Conservation (phyloP, 2,797 vertebrate genomes). For the Pterois miles region DNA sequence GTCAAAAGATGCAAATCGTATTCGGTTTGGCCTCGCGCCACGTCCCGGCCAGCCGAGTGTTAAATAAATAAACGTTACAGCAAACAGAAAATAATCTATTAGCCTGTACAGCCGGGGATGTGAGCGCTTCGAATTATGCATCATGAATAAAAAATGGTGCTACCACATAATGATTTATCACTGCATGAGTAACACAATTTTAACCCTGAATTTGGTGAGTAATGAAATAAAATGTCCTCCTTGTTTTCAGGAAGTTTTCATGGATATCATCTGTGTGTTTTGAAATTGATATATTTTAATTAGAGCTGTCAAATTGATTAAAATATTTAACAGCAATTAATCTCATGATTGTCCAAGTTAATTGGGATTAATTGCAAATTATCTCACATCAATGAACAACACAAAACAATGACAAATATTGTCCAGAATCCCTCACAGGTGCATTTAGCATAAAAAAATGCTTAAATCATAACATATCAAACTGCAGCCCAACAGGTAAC, state of each 20-base stretch:
- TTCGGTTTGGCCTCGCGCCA: slow-evolving; percentile 11
- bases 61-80: slow-evolving; percentile 15
- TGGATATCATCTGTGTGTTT: background rate
- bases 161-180: background rate
- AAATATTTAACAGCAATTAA: too few species aligned
- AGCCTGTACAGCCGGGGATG: background rate
- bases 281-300: background rate
- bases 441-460: too few species aligned
- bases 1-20: slow-evolving; percentile 5
- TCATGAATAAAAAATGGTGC: slow-evolving; percentile 20
- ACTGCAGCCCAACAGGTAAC: too few species aligned
- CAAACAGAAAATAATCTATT: background rate
- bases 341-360: too few species aligned
- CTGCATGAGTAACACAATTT: background rate
- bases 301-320: too few species aligned
- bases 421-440: too few species aligned
- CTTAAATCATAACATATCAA: too few species aligned
- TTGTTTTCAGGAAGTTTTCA: background rate
- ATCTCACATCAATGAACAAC: too few species aligned
- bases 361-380: too few species aligned
- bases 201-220: background rate
- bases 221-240: background rate
- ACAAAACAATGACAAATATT: too few species aligned
- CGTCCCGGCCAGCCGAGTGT: background rate
- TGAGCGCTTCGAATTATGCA: slow-evolving; percentile 3